Evolutionary conservation across 2,113 vertebrate genomes (phyloP), one percentile per base, ranked within the genome.

Genomic region (Apistogramma diplotaenia): DNA sequence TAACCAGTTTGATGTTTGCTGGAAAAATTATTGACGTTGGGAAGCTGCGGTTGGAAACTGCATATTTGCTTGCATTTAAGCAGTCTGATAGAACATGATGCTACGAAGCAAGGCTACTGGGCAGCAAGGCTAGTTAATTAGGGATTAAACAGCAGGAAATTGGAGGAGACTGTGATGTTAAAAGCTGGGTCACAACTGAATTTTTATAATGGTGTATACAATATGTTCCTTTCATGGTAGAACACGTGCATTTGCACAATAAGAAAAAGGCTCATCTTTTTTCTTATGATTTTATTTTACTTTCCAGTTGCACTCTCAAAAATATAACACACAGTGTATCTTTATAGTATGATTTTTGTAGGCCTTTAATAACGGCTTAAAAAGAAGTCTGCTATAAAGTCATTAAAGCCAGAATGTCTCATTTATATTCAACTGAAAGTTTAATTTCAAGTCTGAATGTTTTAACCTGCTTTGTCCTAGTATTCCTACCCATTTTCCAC

Each of bases 71-170:
- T 81, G 60, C 35, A 40, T 85, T 76, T 65, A 58, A 33, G 58
- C 62, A 27, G 58, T 23, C 33, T 25, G 9, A 58, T 56, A 40
- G 29, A 18, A 51, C 16, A 70, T 12, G 25, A 75, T 59, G 55
- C 43, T 57, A 62, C 46, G 27, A 58, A 79, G 25, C 29, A 73
- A 58, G 12, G 74, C 40, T 49, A 31, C 15, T 51, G 70, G 77
- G 58, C 57, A 60, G 35, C 19, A 5, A 75, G 4, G 61, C 29
- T 72, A 25, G 58, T 71, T 81, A 79, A 81, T 77, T 60, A 83
- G 67, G 62, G 76, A 85, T 83, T 81, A 86, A 78, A 78, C 54
- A 74, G 46, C 53, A 60, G 37, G 51, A 53, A 77, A 73, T 78
- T 77, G 10, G 37, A 65, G 61, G 55, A 54, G 37, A 19, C 3